Evolutionary conservation across 1,140 invertebrate genomes (phyloP).

Genomic region (Dendrolimus punctatus): DNA sequence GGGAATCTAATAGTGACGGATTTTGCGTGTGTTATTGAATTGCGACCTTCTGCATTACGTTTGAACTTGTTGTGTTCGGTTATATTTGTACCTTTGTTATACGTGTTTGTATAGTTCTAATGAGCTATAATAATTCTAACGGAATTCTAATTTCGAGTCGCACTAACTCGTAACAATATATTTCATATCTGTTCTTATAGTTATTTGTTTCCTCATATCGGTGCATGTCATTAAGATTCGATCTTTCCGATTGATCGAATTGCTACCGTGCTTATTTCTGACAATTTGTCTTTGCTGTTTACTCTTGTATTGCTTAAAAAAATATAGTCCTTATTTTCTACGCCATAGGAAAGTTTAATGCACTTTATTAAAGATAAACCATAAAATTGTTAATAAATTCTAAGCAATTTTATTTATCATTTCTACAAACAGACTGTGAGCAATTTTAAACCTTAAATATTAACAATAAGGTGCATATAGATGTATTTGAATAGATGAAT

Average conservation of each 20-base stretch:
- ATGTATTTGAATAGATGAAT: neutral
- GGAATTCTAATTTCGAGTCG: no score
- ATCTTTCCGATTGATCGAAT: slow-evolving; percentile 46
- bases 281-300: slow-evolving; percentile 11
- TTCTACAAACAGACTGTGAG: neutral
- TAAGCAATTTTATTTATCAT: neutral
- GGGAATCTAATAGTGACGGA: no score
- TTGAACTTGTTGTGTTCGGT: no score
- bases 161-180: no score
- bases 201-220: slow-evolving; percentile 30
- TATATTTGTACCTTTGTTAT: no score
- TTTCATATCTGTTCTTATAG: neutral
- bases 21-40: no score
- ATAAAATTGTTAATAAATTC: neutral
- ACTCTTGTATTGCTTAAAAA: neutral
- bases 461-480: slow-evolving; percentile 3
- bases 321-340: neutral
- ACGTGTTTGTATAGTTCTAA: no score
- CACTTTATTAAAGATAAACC: neutral
- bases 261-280: slow-evolving; percentile 42
- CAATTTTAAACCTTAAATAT: slow-evolving; percentile 5
- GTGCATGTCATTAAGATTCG: slow-evolving; percentile 40
- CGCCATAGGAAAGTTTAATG: neutral
- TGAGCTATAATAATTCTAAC: no score
- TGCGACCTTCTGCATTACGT: no score